Conservation (phyloP, 2,797 vertebrate genomes). For the Crypturellus tataupa region DNA sequence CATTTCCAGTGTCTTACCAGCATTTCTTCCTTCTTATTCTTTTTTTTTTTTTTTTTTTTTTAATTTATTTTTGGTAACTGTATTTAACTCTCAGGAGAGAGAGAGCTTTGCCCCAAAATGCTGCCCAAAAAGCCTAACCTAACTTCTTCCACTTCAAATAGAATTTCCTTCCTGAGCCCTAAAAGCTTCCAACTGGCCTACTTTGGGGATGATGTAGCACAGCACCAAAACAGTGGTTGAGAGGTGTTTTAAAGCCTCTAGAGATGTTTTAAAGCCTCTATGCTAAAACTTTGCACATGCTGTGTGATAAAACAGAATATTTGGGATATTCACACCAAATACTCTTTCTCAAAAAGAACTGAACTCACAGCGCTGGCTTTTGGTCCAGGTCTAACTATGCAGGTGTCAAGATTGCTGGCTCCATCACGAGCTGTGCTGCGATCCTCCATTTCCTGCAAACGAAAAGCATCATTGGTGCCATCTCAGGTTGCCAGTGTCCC, state of each 20-base stretch:
- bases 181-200: background rate
- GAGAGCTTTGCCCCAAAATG: background rate
- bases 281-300: background rate
- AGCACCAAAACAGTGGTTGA: background rate
- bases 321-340: background rate
- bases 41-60: background rate
- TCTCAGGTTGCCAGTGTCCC: background rate
- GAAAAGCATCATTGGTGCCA: background rate
- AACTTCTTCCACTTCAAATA: background rate
- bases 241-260: background rate
- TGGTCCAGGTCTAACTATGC: conserved; percentile 45
- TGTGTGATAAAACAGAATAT: background rate
- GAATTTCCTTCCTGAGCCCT: background rate
- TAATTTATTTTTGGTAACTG: too few species aligned
- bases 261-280: background rate
- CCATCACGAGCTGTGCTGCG: background rate
- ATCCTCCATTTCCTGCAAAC: conserved; percentile 68
- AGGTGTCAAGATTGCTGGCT: background rate
- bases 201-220: background rate
- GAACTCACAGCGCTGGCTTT: conserved; percentile 64
- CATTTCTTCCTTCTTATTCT: background rate
- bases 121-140: too few species aligned
- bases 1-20: background rate
- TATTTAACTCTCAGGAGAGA: background rate
- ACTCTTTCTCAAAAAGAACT: background rate